Conservation (phyloP, 1,140 invertebrate species). For the Goniozus legneri region DNA sequence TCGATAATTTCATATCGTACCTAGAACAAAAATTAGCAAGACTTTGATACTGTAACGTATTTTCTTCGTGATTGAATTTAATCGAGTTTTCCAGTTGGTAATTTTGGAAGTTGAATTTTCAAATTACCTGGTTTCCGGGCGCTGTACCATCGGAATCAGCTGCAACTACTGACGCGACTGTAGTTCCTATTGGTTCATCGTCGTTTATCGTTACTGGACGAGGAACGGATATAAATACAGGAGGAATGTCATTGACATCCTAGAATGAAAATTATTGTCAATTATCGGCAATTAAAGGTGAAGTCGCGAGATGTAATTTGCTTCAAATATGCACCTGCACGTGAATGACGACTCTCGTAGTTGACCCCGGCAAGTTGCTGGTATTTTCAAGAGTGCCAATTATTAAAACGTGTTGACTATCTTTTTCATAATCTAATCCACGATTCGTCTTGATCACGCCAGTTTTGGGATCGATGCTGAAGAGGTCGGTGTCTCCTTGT, state of each 20-base stretch:
- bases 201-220: constrained; percentile 80
- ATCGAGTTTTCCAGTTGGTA: no score
- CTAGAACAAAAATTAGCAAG: constrained; percentile 31
- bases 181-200: constrained; percentile 74
- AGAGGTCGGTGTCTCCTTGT: constrained; percentile 76
- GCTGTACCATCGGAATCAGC: constrained; percentile 78
- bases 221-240: constrained; percentile 77
- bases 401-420: constrained; percentile 69
- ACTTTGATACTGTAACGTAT: neutral
- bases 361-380: constrained; percentile 65
- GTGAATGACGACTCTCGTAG: constrained; percentile 70
- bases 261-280: constrained; percentile 35
- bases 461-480: constrained; percentile 74
- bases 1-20: constrained; percentile 78
- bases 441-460: constrained; percentile 73
- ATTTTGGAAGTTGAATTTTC: constrained; percentile 3
- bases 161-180: constrained; percentile 73
- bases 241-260: constrained; percentile 81
- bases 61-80: no score
- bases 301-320: no score
- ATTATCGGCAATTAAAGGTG: no score
- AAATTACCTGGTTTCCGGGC: constrained; percentile 71
- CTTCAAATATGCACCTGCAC: constrained; percentile 62
- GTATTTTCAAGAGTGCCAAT: constrained; percentile 80
- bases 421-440: constrained; percentile 76